phyloP scores from a whole-genome alignment of 2,888 invertebrate genomes.

The Lithophane leautieri region DNA sequence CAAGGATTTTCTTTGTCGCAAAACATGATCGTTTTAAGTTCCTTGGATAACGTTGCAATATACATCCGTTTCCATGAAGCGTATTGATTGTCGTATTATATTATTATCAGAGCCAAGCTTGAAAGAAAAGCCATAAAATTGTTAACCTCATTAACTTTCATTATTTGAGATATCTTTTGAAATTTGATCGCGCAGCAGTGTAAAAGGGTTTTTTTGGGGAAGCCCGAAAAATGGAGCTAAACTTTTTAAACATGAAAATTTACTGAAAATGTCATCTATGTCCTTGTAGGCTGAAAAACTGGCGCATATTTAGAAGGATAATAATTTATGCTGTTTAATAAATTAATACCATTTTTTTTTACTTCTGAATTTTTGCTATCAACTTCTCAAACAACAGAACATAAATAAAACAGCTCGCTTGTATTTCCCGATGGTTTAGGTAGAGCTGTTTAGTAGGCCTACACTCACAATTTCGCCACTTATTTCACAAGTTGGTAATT shows the following conservation, averaged over 20 bases:
- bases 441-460: background rate
- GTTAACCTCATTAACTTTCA: slow-evolving; percentile 30
- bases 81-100: slow-evolving; percentile 18
- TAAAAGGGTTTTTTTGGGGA: slow-evolving; percentile 8
- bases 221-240: slow-evolving; percentile 9
- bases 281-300: slow-evolving; percentile 2
- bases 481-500: background rate
- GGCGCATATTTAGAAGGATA: background rate
- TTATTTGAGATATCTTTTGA: slow-evolving; percentile 37
- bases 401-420: background rate
- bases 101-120: slow-evolving; percentile 21
- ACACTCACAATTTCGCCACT: background rate
- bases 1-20: background rate
- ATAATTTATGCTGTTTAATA: background rate
- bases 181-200: slow-evolving; percentile 29
- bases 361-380: background rate
- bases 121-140: slow-evolving; percentile 20
- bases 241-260: slow-evolving; percentile 25
- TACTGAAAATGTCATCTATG: background rate
- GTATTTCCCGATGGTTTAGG: background rate
- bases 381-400: background rate
- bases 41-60: background rate
- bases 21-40: background rate
- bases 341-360: no score
- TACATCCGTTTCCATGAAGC: background rate